These are phyloP conservation scores for Pecten maximus DNA, from an alignment of 2,888 invertebrate species.

Conservation along the genomic window DNA sequence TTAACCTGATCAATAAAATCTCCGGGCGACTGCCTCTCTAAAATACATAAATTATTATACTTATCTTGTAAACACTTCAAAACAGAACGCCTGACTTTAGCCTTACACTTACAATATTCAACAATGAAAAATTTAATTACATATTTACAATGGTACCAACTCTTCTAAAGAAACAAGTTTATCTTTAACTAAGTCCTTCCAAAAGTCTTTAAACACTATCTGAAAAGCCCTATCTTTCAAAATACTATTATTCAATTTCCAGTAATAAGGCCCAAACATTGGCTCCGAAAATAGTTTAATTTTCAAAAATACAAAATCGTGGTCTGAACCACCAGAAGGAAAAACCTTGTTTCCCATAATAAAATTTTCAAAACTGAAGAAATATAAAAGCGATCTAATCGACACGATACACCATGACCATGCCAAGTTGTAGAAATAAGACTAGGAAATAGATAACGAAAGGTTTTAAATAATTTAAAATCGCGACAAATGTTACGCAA, in stretches of 20 bases:
- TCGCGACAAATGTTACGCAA: background rate
- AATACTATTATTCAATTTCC: too few species aligned
- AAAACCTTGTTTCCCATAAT: background rate
- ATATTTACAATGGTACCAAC: conserved; percentile 33
- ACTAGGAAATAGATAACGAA: background rate
- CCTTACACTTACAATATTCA: background rate
- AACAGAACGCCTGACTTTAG: background rate
- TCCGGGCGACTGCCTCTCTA: too few species aligned
- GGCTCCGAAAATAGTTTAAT: background rate
- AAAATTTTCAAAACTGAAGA: conserved; percentile 7
- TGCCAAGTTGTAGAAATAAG: conserved; percentile 24
- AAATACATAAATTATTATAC: too few species aligned
- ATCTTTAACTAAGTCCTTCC: background rate
- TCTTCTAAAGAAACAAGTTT: conserved; percentile 18
- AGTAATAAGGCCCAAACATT: background rate
- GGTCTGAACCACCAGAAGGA: conserved; percentile 31
- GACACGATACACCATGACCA: conserved; percentile 30
- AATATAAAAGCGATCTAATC: conserved; percentile 40
- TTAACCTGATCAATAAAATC: too few species aligned
- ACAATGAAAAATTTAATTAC: too few species aligned
- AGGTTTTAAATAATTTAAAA: conserved; percentile 36
- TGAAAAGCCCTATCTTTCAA: too few species aligned
- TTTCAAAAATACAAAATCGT: conserved; percentile 37
- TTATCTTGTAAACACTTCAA: too few species aligned
- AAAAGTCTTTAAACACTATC: too few species aligned